Conservation (phyloP, 2,797 vertebrate species). For the Phoeniculus purpureus region DNA sequence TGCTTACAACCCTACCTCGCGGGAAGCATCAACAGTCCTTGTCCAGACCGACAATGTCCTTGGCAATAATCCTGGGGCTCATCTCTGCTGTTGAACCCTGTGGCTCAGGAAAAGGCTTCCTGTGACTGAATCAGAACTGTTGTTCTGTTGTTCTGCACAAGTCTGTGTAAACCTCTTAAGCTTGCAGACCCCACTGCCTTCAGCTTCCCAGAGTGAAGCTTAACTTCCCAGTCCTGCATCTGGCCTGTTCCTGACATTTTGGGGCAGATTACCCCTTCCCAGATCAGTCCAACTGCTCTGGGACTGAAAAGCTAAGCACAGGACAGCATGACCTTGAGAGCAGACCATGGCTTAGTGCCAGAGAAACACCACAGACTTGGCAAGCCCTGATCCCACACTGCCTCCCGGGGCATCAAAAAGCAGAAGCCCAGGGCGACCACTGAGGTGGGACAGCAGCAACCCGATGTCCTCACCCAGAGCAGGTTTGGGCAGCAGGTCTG, state of each 20-base stretch:
- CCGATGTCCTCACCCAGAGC: not conserved
- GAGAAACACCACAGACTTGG: not conserved
- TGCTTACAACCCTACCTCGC: not conserved
- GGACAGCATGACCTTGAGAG: not conserved
- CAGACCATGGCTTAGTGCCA: not conserved
- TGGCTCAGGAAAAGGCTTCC: not conserved
- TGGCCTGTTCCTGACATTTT: not conserved
- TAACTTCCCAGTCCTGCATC: not conserved
- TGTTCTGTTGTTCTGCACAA: conserved; percentile 23
- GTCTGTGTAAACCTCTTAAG: conserved; percentile 33
- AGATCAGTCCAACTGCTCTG: accelerated
- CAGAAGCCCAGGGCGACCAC: not conserved
- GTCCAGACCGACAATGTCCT: not conserved
- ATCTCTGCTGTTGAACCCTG: not conserved
- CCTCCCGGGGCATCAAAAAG: not conserved
- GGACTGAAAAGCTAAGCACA: accelerated
- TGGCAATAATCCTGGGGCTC: not conserved
- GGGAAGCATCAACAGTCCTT: not conserved
- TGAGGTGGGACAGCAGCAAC: not conserved
- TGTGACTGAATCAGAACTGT: not conserved
- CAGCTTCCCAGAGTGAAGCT: accelerated
- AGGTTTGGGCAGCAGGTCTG: not conserved
- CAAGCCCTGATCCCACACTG: not conserved
- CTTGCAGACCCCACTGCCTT: not conserved
- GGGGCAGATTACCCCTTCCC: not conserved